Conservation (phyloP, 1,140 invertebrate genomes). For the Cydia amplana region DNA sequence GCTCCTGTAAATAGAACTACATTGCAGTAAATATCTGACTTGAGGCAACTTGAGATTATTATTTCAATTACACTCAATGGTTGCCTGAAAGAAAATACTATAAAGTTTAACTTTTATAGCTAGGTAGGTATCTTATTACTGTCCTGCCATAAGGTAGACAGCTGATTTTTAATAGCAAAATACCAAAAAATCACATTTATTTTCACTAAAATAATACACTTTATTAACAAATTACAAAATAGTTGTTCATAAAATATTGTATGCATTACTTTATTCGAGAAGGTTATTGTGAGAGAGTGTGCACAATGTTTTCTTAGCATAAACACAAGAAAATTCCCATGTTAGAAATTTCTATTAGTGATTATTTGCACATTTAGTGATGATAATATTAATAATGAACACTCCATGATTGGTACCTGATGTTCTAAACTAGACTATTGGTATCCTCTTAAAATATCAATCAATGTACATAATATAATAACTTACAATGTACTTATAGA, state of each 20-base stretch:
- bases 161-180: background rate
- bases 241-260: background rate
- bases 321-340: no score
- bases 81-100: constrained; percentile 2
- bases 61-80: background rate
- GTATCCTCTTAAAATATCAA: no score
- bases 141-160: background rate
- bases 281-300: background rate
- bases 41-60: background rate
- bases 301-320: no score
- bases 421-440: no score
- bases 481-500: no score
- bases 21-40: constrained; percentile 16
- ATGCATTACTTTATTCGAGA: background rate
- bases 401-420: no score
- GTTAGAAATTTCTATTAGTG: no score
- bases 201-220: background rate
- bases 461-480: no score
- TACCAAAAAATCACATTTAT: background rate
- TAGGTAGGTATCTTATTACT: background rate
- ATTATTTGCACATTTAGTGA: no score
- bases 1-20: constrained; percentile 25
- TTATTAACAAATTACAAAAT: background rate
- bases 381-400: no score
- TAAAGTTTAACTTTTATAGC: background rate